Conservation (phyloP, 1,140 invertebrate species). For the Tetramorium alpestre region DNA sequence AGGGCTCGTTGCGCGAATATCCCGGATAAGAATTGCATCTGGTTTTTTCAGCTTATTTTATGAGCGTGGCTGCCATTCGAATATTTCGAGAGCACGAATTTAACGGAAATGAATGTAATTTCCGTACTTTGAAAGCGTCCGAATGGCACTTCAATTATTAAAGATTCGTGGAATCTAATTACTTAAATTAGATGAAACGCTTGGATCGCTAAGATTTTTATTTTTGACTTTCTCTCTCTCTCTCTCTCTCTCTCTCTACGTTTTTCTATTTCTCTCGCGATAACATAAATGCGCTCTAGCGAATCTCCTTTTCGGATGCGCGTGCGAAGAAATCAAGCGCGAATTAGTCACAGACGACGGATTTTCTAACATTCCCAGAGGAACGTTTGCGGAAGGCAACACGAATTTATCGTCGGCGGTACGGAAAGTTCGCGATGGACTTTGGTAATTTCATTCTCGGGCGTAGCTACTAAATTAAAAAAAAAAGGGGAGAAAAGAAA, state of each 20-base stretch:
- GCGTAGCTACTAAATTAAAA: constrained; percentile 61
- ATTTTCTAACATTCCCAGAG: neutral
- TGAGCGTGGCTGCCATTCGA: neutral
- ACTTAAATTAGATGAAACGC: neutral
- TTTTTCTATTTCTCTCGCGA: neutral
- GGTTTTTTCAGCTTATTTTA: constrained; percentile 35
- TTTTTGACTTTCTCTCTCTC: neutral
- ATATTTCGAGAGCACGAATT: constrained; percentile 10
- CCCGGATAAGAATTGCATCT: constrained; percentile 36
- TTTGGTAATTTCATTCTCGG: constrained; percentile 68
- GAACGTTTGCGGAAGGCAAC: constrained; percentile 13
- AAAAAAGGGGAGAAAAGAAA: constrained; percentile 16
- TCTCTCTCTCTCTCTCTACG: too few species aligned
- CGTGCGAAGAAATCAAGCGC: neutral
- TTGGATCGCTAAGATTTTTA: neutral
- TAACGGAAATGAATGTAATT: constrained; percentile 42
- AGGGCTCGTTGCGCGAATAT: neutral
- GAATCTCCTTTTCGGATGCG: neutral
- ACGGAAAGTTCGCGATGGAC: constrained; percentile 55
- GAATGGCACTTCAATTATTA: constrained; percentile 21
- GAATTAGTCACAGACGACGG: constrained; percentile 1
- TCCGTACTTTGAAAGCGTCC: neutral
- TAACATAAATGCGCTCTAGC: neutral
- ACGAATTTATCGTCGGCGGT: constrained; percentile 26
- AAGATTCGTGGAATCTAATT: constrained; percentile 27